Evolutionary conservation across 2,797 vertebrate genomes (phyloP).

Genomic region (Psittacula echo): DNA sequence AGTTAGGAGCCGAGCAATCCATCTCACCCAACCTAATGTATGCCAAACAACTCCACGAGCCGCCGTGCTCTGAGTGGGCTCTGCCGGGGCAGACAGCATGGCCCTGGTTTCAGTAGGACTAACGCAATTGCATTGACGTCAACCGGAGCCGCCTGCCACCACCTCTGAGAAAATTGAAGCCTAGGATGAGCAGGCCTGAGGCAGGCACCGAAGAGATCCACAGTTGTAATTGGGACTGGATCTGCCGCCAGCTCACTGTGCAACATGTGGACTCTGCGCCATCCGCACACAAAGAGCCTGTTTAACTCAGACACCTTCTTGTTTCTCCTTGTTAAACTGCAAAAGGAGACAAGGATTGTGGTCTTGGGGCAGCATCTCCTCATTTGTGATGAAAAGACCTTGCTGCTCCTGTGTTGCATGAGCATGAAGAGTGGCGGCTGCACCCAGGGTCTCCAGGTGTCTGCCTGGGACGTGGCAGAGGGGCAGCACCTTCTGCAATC

Average conservation of each 20-base stretch:
- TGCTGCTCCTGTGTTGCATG: background rate
- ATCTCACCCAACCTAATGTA: conserved; percentile 33
- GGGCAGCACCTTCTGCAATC: background rate
- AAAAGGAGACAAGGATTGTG: background rate
- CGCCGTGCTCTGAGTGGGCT: background rate
- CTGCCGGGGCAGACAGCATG: background rate
- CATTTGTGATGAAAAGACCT: conserved; percentile 58
- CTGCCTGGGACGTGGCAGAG: background rate
- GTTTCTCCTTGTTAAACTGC: conserved; percentile 35
- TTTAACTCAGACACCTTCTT: background rate
- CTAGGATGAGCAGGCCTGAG: background rate
- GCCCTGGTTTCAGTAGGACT: background rate
- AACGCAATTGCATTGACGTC: conserved; percentile 9
- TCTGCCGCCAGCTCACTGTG: rapidly evolving
- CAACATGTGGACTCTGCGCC: rapidly evolving
- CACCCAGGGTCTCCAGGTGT: background rate
- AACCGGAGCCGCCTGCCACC: background rate
- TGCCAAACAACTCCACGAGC: background rate
- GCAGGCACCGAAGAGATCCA: background rate
- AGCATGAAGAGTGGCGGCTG: background rate
- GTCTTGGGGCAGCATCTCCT: conserved; percentile 45
- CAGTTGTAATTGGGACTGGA: rapidly evolving
- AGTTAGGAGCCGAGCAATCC: conserved; percentile 25
- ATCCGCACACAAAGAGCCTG: background rate
- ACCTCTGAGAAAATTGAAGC: background rate